A percentile compares a stretch with the other conserved stretches of the same genome.
Conservation (phyloP, 2,888 invertebrate species). For the Ophion slaviceki region DNA sequence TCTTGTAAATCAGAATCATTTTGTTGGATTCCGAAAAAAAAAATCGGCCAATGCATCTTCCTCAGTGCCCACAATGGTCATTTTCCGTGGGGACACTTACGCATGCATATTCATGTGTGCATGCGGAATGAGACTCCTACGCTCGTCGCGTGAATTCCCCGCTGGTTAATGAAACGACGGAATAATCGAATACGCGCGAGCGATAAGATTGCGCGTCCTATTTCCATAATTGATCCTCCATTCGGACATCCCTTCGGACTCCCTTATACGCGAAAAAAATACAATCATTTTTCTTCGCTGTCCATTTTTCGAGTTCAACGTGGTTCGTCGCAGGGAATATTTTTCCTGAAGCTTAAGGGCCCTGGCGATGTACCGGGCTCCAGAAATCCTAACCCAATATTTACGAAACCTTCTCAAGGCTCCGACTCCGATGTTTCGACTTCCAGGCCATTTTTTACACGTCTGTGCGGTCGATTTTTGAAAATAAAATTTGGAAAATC, state of each 20-base stretch:
- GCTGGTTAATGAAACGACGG: background rate
- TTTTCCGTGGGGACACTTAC: background rate
- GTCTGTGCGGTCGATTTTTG: background rate
- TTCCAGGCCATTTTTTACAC: background rate
- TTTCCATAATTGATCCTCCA: conserved; percentile 50
- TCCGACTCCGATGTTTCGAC: conserved; percentile 49
- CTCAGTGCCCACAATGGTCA: background rate
- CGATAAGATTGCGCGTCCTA: conserved; percentile 60
- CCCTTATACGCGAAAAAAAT: background rate
- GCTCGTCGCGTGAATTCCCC: background rate
- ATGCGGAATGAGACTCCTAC: background rate
- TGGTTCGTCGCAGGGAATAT: background rate
- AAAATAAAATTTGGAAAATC: background rate
- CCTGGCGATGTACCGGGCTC: background rate
- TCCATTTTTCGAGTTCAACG: background rate
- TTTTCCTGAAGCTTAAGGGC: conserved; percentile 1
- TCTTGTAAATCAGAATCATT: background rate
- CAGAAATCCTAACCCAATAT: conserved; percentile 72
- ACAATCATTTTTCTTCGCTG: background rate
- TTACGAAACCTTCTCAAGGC: conserved; percentile 69
- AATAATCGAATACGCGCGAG: conserved; percentile 35
- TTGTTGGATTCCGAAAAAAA: too few species aligned
- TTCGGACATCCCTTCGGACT: background rate
- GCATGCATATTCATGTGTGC: background rate
- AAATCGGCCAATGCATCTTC: background rate